These are phyloP conservation scores for Epistrophe grossulariae DNA, from an alignment of 2,888 invertebrate species.

Conservation along the genomic window DNA sequence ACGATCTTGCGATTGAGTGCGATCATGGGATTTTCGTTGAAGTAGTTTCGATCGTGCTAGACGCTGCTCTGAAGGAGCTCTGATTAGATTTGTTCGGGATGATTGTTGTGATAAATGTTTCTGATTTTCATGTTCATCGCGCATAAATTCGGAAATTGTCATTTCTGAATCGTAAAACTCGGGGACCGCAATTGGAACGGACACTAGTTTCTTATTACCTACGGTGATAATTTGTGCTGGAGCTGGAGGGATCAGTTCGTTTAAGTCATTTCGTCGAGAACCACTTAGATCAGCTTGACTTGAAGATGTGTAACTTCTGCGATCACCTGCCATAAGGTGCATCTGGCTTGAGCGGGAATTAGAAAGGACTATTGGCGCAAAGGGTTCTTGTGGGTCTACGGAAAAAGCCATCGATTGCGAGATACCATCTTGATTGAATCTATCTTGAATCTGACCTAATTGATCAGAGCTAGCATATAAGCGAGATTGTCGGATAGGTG, in stretches of 20 bases:
- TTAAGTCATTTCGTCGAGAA: slow-evolving; percentile 36
- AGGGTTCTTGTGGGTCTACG: slow-evolving; percentile 78
- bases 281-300: slow-evolving; percentile 54
- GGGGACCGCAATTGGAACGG: slow-evolving; percentile 62
- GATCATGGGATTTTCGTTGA: slow-evolving; percentile 79
- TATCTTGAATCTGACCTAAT: background rate
- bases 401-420: slow-evolving; percentile 53
- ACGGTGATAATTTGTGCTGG: slow-evolving; percentile 32
- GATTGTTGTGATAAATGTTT: slow-evolving; percentile 74
- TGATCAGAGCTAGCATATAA: slow-evolving; percentile 66
- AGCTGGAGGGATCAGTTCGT: slow-evolving; percentile 37
- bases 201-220: slow-evolving; percentile 62
- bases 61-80: slow-evolving; percentile 81
- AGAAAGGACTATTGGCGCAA: slow-evolving; percentile 80
- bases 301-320: slow-evolving; percentile 51
- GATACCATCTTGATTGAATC: slow-evolving; percentile 34
- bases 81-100: slow-evolving; percentile 59
- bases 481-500: slow-evolving; percentile 67
- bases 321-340: slow-evolving; percentile 58
- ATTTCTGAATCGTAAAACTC: slow-evolving; percentile 59
- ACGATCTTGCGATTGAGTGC: slow-evolving; percentile 83
- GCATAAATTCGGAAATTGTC: slow-evolving; percentile 43
- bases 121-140: slow-evolving; percentile 59
- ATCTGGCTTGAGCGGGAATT: slow-evolving; percentile 35
- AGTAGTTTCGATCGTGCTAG: slow-evolving; percentile 77